A percentile compares a stretch with the other conserved stretches of the same genome.
phyloP scores from a whole-genome alignment of 2,113 vertebrate genomes.

The Pseudopodoces humilis region DNA sequence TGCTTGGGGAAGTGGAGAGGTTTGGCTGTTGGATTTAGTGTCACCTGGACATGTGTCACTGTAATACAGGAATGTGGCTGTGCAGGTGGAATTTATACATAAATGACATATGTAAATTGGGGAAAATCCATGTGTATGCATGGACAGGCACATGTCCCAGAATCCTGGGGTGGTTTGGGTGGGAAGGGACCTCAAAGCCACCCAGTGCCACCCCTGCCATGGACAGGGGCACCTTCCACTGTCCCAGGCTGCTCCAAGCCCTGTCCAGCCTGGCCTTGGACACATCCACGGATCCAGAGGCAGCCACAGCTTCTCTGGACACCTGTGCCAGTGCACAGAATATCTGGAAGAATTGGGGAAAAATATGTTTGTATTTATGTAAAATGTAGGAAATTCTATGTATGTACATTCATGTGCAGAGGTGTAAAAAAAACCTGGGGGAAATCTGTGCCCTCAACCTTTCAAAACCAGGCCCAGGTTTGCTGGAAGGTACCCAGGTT shows the following conservation, averaged over 20 bases:
- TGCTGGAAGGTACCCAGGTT: neutral
- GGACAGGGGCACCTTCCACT: neutral
- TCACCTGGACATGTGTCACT: rapidly evolving
- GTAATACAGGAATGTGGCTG: neutral
- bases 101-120: rapidly evolving
- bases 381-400: neutral
- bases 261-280: rapidly evolving
- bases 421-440: neutral
- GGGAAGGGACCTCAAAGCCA: neutral
- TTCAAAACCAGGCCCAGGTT: neutral
- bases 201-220: neutral
- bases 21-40: neutral
- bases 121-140: rapidly evolving
- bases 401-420: too few relatives aligned
- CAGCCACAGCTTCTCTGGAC: neutral
- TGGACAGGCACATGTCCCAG: neutral
- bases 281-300: neutral
- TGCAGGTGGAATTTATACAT: neutral
- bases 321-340: neutral
- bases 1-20: neutral
- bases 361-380: neutral
- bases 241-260: neutral
- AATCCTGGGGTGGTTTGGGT: neutral
- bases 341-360: neutral
- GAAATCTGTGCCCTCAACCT: neutral